Evolutionary conservation across 92 coral and sea anemone species (phyloP), one percentile per base, ranked within the genome.

Genomic region (Paragorgia papillata): DNA sequence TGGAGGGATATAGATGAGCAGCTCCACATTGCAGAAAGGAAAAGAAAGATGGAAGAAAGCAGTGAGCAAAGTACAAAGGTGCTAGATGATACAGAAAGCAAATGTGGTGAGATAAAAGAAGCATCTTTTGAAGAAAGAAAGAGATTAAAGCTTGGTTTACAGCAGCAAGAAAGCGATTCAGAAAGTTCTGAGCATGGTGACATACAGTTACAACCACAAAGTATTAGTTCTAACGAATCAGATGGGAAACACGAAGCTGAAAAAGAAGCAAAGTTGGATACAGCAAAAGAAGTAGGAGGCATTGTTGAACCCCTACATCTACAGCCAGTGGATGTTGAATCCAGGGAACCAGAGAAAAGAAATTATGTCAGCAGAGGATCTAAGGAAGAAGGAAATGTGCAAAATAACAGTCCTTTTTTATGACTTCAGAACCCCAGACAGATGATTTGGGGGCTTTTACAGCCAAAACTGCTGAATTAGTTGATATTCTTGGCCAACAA

Each of bases 381-480:
- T 66, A 26, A 40, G 10, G 32, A 62, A 55, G 59, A 66, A 37
- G 49, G 54, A 24, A 49, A 35, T 55, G 74, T 57, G 51, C 48
- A 24, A 69, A 59, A n/a, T 31, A 32, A 49, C 32, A 56, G 70
- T 81, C 60, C 60, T 81, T 81, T 50, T 81, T 81, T 71, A 22
- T 14, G 44, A 20, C 18, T 69, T 79, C n/a, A n/a, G n/a, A n/a
- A n/a, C n/a, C n/a, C n/a, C n/a, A n/a, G n/a, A n/a, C n/a, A n/a
- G n/a, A n/a, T n/a, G n/a, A n/a, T n/a, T n/a, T n/a, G n/a, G n/a
- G n/a, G n/a, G n/a, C n/a, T n/a, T n/a, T n/a, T n/a, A n/a, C n/a
- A n/a, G n/a, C n/a, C n/a, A n/a, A n/a, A n/a, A n/a, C n/a, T n/a
- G n/a, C n/a, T n/a, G n/a, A n/a, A n/a, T n/a, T n/a, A n/a, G n/a